These are phyloP conservation scores for Drosophila heteroneura DNA, from an alignment of 2,888 invertebrate species.

Conservation along the genomic window DNA sequence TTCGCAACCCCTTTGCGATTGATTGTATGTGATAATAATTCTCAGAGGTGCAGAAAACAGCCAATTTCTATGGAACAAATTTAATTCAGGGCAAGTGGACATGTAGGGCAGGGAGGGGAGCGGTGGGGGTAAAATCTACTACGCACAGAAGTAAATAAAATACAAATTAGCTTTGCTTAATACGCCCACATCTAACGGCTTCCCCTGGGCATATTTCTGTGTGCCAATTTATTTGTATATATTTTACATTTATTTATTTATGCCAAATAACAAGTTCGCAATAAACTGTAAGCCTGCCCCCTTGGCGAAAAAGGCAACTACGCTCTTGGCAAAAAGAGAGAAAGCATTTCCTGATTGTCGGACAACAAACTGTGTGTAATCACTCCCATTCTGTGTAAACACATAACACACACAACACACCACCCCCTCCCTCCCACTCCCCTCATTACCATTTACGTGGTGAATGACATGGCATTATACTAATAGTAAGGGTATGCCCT, in stretches of 20 bases:
- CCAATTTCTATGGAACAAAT: neutral
- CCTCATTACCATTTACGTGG: neutral
- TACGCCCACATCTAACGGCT: neutral
- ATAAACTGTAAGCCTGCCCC: neutral
- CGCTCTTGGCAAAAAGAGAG: neutral
- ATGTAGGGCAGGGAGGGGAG: neutral
- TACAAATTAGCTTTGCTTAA: neutral
- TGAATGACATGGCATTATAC: neutral
- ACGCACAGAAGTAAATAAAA: neutral
- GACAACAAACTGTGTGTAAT: neutral
- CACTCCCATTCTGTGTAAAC: neutral
- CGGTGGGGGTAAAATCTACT: neutral
- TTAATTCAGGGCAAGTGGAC: neutral
- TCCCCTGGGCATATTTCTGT: neutral
- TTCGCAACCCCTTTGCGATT: neutral
- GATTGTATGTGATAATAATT: neutral
- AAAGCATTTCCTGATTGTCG: neutral
- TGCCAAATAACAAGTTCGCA: neutral
- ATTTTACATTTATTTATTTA: neutral
- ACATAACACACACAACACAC: neutral
- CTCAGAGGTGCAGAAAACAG: neutral
- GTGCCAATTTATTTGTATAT: neutral
- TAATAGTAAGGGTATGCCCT: neutral
- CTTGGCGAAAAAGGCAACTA: neutral
- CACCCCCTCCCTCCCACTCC: neutral